phyloP scores from a whole-genome alignment of 2,113 vertebrate genomes.

The Vicugna pacos region DNA sequence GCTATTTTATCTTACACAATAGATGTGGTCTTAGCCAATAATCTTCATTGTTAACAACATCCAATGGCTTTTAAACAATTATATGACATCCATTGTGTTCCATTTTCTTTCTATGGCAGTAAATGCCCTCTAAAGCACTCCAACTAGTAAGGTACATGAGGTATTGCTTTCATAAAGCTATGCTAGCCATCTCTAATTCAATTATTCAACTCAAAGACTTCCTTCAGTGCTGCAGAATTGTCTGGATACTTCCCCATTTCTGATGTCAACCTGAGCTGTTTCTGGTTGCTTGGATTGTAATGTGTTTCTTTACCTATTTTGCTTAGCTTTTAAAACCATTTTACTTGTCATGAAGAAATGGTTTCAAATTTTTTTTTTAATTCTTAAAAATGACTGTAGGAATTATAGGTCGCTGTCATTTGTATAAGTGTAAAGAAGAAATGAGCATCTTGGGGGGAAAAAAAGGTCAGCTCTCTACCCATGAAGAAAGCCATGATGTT shows the following conservation, averaged over 20 bases:
- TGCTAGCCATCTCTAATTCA: slow-evolving; percentile 75
- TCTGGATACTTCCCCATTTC: slow-evolving; percentile 27
- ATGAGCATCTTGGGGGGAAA: neutral
- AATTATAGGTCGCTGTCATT: slow-evolving; percentile 24
- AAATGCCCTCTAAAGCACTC: slow-evolving; percentile 75
- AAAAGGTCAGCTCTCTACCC: neutral
- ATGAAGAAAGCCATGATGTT: neutral
- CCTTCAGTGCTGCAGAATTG: slow-evolving; percentile 41
- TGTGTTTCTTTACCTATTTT: slow-evolving; percentile 67
- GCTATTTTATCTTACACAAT: slow-evolving; percentile 81
- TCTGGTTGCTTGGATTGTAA: slow-evolving; percentile 57
- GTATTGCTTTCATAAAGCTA: slow-evolving; percentile 73
- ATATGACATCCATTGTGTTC: slow-evolving; percentile 71
- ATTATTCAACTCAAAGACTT: slow-evolving; percentile 74
- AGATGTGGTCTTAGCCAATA: slow-evolving; percentile 77
- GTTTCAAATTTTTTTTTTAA: slow-evolving; percentile 55
- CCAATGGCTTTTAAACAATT: slow-evolving; percentile 79
- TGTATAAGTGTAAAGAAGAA: neutral
- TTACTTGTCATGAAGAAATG: slow-evolving; percentile 60
- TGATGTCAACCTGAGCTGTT: slow-evolving; percentile 61
- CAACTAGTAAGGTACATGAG: slow-evolving; percentile 71
- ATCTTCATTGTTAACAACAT: slow-evolving; percentile 80
- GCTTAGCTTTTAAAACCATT: slow-evolving; percentile 61
- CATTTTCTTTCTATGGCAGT: slow-evolving; percentile 68
- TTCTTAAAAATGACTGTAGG: neutral